These are phyloP conservation scores for Ianthella basta DNA, from an alignment of 37 sponge, comb jelly and placozoan species.

Conservation along the genomic window DNA sequence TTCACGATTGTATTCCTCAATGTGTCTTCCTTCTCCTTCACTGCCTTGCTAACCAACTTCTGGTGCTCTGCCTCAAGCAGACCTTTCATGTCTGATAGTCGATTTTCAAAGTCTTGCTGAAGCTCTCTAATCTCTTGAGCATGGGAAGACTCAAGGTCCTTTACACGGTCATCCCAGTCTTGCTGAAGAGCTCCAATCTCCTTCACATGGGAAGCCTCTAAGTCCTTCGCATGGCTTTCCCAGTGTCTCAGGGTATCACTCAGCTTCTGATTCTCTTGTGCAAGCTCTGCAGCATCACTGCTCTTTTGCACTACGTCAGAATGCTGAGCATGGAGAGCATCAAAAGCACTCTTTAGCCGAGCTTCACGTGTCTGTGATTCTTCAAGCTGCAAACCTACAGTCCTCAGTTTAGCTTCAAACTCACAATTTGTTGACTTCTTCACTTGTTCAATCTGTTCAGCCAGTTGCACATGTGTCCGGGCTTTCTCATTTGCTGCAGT, in stretches of 20 bases:
- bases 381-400: slow-evolving; percentile 1
- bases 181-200: too few relatives aligned
- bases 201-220: slow-evolving; percentile 10
- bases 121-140: background rate
- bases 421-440: background rate
- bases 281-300: background rate
- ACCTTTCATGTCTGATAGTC: too few relatives aligned
- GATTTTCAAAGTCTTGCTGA: too few relatives aligned
- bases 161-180: background rate
- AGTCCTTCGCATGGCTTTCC: background rate
- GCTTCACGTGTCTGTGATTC: slow-evolving; percentile 14
- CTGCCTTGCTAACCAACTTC: too few relatives aligned
- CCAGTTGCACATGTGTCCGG: background rate
- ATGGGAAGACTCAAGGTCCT: slow-evolving; percentile 15
- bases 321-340: background rate
- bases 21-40: too few relatives aligned
- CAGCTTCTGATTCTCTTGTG: background rate
- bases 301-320: slow-evolving; percentile 1
- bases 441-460: background rate
- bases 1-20: too few relatives aligned
- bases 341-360: background rate
- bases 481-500: background rate
- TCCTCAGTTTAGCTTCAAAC: background rate
- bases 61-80: too few relatives aligned
- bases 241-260: background rate